Evolutionary conservation across 2,113 vertebrate genomes (phyloP).

Genomic region (Semnornis frantzii): DNA sequence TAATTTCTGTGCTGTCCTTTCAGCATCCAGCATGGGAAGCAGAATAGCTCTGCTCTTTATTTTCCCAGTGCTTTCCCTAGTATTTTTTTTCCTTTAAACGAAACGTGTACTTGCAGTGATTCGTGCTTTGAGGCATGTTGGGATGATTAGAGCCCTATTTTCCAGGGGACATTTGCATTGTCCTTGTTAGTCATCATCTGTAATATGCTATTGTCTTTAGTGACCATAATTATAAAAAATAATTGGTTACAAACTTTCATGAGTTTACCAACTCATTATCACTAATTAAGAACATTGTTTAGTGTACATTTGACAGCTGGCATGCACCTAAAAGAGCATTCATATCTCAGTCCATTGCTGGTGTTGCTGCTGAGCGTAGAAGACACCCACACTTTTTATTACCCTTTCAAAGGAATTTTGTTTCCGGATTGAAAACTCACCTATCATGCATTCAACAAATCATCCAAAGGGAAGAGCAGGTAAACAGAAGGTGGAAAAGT

Average conservation of each 20-base stretch:
- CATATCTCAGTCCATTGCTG: not conserved
- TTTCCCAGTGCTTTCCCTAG: not conserved
- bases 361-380: not conserved
- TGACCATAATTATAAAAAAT: conserved; percentile 17
- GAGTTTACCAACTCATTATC: conserved; percentile 36
- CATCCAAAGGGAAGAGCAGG: not conserved
- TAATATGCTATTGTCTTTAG: not conserved
- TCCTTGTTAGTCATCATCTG: conserved; percentile 20
- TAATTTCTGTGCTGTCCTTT: not conserved
- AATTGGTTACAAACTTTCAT: not conserved
- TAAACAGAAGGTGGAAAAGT: not conserved
- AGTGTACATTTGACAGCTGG: not conserved
- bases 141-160: conserved; percentile 18
- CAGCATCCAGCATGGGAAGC: not conserved
- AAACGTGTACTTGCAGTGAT: not conserved
- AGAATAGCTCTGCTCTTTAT: not conserved
- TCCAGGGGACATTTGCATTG: conserved; percentile 27
- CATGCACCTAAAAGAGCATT: conserved; percentile 28
- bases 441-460: not conserved
- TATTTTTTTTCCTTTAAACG: not conserved
- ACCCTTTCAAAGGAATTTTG: not conserved
- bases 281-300: conserved; percentile 42
- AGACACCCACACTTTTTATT: not conserved
- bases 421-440: not conserved
- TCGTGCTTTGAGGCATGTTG: not conserved